These are phyloP conservation scores for Amphiduros pacificus DNA, from an alignment of 2,888 invertebrate genomes.

Conservation along the genomic window DNA sequence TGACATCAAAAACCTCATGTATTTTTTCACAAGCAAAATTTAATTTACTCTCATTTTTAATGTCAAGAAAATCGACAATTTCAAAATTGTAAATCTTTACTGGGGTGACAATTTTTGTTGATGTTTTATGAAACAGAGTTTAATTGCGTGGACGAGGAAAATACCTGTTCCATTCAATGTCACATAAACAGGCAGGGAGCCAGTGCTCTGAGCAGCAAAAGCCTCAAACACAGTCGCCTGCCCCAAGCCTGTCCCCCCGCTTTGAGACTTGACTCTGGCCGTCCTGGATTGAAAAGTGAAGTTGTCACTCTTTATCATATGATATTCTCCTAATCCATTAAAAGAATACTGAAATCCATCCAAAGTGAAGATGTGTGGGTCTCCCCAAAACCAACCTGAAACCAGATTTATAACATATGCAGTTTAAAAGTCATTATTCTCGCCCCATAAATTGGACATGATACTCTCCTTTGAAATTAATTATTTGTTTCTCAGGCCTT, in stretches of 20 bases:
- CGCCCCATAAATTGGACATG: no score
- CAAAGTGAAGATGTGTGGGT: slow-evolving; percentile 7
- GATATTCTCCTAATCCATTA: slow-evolving; percentile 10
- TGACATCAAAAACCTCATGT: no score
- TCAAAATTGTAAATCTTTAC: no score
- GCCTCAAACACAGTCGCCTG: slow-evolving; percentile 4
- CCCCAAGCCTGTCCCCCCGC: no score
- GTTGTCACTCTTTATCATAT: neutral
- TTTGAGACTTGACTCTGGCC: neutral
- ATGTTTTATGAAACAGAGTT: no score
- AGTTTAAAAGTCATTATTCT: no score
- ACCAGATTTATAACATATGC: neutral
- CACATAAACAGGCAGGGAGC: neutral
- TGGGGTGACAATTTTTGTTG: no score
- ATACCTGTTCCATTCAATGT: neutral
- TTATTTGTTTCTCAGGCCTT: no score
- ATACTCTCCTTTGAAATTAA: no score
- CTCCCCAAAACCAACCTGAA: neutral
- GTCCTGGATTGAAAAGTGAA: neutral
- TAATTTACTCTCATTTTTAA: no score
- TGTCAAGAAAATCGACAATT: no score
- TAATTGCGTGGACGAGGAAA: neutral
- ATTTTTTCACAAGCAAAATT: no score
- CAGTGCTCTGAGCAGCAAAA: neutral
- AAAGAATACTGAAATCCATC: slow-evolving; percentile 4